Base-by-base conservation (phyloP, 2,797 vertebrate genomes). In the Danio tinwini region DNA sequence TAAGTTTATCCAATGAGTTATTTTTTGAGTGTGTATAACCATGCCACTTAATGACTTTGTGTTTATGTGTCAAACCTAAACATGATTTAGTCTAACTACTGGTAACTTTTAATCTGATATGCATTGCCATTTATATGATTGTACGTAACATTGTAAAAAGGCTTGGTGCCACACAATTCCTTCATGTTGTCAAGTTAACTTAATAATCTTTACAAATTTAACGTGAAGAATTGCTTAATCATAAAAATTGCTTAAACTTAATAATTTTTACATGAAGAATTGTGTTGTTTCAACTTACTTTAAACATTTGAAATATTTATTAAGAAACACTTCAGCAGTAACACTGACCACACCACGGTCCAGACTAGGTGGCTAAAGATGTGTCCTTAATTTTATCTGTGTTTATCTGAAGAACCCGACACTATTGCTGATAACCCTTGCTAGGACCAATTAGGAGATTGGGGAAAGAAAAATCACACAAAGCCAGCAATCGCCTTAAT, bases 371-470 rank as follows among this genome's bases (percentile, higher is more conserved):
- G 73, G 55, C 56, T 49, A 61, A 59, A 19, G 72, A 82, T 44
- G 80, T 49, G 40, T 52, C 56, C 44, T 80, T 62, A 68, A 68
- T 82, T 84, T 77, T 77, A 59, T 77, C 29, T 50, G 64, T 44
- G 40, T 68, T 84, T 78, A 84, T 79, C 79, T 84, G 59, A 53
- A 76, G 76, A 85, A 86, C 79, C 45, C 7, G 86, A 87, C 81
- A 83, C 84, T 80, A 39, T 52, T 52, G 52, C 74, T 81, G 81
- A 81, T 84, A 83, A 83, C 76, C 68, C 58, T 56, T 76, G 75
- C 74, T 81, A 83, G 69, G 77, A 81, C 80, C 84, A 83, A 84
- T 85, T 85, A 85, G 83, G 82, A 86, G 84, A 87, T 80, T 84
- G 73, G 56, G 78, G 78, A 83, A 86, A 76, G 70, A 71, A 76